phyloP scores from a whole-genome alignment of 2,797 vertebrate species.

The Phalloptychus januarius region DNA sequence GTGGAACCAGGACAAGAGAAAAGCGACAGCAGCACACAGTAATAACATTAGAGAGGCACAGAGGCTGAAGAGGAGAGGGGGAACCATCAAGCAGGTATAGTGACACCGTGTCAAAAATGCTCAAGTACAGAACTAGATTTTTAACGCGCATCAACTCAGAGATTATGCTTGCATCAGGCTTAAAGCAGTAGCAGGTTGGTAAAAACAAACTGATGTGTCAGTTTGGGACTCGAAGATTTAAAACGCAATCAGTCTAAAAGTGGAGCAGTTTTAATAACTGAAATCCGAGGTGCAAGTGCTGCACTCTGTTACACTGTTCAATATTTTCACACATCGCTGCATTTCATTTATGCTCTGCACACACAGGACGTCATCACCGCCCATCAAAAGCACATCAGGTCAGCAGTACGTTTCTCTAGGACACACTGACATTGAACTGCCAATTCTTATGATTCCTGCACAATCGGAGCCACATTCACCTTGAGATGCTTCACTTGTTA shows the following conservation, averaged over 20 bases:
- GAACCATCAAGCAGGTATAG: conserved; percentile 40
- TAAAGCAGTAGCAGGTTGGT: conserved; percentile 4
- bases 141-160: conserved; percentile 15
- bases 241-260: not conserved
- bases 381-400: not conserved
- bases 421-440: not conserved
- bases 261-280: not conserved
- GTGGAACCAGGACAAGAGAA: conserved; percentile 24
- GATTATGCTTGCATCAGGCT: conserved; percentile 29
- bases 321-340: not conserved
- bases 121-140: conserved; percentile 21
- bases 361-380: not conserved
- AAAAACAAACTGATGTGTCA: not conserved
- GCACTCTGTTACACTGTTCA: not conserved
- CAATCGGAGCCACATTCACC: not conserved
- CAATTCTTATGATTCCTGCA: not conserved
- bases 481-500: not conserved
- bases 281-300: not conserved
- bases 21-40: conserved; percentile 30
- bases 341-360: not conserved
- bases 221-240: not conserved
- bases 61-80: not conserved
- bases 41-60: conserved; percentile 18
- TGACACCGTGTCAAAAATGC: conserved; percentile 44
- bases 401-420: conserved; percentile 4